Evolutionary conservation across 2,888 invertebrate genomes (phyloP).

Genomic region (Eupithecia exiguata): DNA sequence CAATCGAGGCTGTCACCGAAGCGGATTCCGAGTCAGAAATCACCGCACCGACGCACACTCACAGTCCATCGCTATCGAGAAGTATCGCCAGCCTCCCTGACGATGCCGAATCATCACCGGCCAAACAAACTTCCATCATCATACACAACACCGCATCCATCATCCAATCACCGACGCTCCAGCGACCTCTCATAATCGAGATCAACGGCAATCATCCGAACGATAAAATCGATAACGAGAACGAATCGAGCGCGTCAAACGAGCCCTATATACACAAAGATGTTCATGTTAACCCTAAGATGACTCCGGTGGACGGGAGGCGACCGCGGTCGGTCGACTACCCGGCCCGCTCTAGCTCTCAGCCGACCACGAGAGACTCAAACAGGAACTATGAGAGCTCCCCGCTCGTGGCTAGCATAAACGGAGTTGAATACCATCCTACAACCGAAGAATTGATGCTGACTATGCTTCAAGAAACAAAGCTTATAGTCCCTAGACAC

Average conservation of each 20-base stretch:
- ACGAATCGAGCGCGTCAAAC: conserved; percentile 60
- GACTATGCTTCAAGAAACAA: conserved; percentile 79
- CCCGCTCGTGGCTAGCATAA: conserved; percentile 77
- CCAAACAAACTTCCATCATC: conserved; percentile 57
- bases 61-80: conserved; percentile 63
- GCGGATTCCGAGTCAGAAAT: conserved; percentile 65
- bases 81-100: conserved; percentile 72
- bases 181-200: conserved; percentile 73
- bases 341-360: conserved; percentile 51
- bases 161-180: conserved; percentile 71
- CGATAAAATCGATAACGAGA: conserved; percentile 65
- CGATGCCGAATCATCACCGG: conserved; percentile 57
- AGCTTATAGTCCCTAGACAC: conserved; percentile 74
- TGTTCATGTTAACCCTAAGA: conserved; percentile 82
- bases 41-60: conserved; percentile 59
- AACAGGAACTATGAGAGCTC: conserved; percentile 74
- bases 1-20: conserved; percentile 46
- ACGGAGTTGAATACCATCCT: conserved; percentile 78
- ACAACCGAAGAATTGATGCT: conserved; percentile 79
- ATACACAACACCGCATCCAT: conserved; percentile 62
- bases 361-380: conserved; percentile 55
- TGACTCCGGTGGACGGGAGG: conserved; percentile 77
- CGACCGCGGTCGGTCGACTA: conserved; percentile 76
- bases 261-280: conserved; percentile 81
- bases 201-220: conserved; percentile 65